Evolutionary conservation across 2,888 invertebrate species (phyloP), one percentile per base, ranked within the genome.

Genomic region (Megamerina dolium): DNA sequence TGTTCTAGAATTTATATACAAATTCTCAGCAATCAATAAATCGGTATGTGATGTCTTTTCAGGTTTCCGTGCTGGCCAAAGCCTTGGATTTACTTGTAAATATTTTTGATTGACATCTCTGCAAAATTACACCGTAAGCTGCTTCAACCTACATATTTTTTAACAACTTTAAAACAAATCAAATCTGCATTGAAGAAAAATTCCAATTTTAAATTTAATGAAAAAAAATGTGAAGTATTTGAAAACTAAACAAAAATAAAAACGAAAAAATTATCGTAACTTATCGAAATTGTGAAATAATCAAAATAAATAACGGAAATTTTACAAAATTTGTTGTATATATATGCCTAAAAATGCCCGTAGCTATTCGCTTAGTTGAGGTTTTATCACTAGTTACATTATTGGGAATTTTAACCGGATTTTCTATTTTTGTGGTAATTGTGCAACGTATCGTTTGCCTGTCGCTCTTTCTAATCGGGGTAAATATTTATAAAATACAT

Each of bases 281-380:
- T 8, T 8, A 23, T 23, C 23, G 10, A 23, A 31, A 34, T 33
- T 29, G 14, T 16, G 27, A 44, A 37, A 14, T 34, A 31, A 42
- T 16, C 37, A 32, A 37, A 44, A 44, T 42, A 36, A 16, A 17
- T 35, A 40, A 29, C 20, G 16, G 5, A 17, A 46, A 46, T 33
- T 38, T 46, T 3, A 4, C 14, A 12, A 32, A 27, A 43, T 45
- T 43, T 46, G 2, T 36, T 20, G 27, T 38, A 23, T 6, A 10
- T 14, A 39, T 19, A n/a, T 19, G 33, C 12, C 10, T 23, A 17
- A 53, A 39, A 46, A 60, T 60, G 60, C 53, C 58, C 13, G 58
- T 60, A 19, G 60, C 58, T 9, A 58, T 61, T 17, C 59, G 54
- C 45, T 52, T 61, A 18, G 51, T 61, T 23, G 61, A 61, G 49